Evolutionary conservation across 1,140 invertebrate species (phyloP).

Genomic region (Chymomyza costata): DNA sequence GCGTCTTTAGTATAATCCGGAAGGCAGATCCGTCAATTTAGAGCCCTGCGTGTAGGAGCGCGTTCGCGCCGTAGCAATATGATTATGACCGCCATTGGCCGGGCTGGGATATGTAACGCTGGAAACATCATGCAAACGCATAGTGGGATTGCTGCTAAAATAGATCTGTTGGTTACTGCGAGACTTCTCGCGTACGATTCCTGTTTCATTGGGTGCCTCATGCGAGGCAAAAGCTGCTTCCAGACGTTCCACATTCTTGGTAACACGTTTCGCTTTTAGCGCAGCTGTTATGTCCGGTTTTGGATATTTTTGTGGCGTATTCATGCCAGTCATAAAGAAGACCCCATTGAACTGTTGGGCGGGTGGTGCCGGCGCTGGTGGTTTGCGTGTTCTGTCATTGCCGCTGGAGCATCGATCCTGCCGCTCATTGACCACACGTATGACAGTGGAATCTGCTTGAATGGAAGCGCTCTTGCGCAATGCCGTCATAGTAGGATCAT

Average conservation of each 20-base stretch:
- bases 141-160: constrained; percentile 74
- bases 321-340: constrained; percentile 75
- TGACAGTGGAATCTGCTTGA: constrained; percentile 22
- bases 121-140: constrained; percentile 56
- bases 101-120: background rate
- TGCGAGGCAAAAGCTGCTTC: constrained; percentile 78
- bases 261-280: constrained; percentile 78
- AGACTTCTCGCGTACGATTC: constrained; percentile 76
- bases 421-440: constrained; percentile 9
- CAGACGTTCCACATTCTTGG: constrained; percentile 86
- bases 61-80: constrained; percentile 50
- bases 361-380: constrained; percentile 46
- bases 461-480: constrained; percentile 64
- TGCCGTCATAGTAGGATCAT: constrained; percentile 70
- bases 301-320: constrained; percentile 67
- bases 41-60: constrained; percentile 73
- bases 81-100: constrained; percentile 17
- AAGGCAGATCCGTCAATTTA: constrained; percentile 83
- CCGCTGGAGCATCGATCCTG: constrained; percentile 23
- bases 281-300: constrained; percentile 77
- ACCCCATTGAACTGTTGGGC: constrained; percentile 77
- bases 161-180: constrained; percentile 75
- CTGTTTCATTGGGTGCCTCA: constrained; percentile 79
- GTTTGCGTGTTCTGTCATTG: constrained; percentile 21
- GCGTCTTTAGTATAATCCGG: constrained; percentile 80